Evolutionary conservation across 2,113 vertebrate species (phyloP).

Genomic region (Equus przewalskii): DNA sequence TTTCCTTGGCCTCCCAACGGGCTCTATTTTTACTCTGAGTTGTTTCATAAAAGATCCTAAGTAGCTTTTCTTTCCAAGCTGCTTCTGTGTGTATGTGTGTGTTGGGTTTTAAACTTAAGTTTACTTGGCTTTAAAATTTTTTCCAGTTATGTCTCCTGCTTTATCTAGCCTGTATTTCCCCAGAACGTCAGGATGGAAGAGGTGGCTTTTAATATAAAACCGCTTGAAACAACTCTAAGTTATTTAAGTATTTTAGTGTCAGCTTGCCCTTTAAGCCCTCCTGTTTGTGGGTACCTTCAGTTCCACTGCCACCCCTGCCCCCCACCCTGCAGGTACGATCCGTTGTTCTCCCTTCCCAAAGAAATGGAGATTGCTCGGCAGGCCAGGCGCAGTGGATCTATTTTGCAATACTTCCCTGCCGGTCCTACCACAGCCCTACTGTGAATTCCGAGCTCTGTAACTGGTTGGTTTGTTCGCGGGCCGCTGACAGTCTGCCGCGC

Average conservation of each 20-base stretch:
- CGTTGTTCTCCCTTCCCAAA: background rate
- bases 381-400: no score
- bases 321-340: no score
- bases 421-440: background rate
- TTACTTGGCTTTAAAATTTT: slow-evolving; percentile 5
- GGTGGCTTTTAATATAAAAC: background rate
- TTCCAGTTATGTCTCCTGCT: background rate
- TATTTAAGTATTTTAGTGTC: background rate
- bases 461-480: background rate
- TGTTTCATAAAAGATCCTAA: background rate
- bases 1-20: background rate
- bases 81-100: rapidly evolving
- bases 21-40: background rate
- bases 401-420: background rate
- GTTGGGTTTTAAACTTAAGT: background rate
- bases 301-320: background rate
- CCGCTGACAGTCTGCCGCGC: rapidly evolving
- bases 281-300: background rate
- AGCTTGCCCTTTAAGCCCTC: background rate
- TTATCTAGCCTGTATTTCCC: background rate
- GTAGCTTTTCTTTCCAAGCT: background rate
- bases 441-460: background rate
- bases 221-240: background rate
- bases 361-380: background rate
- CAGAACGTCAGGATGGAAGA: background rate